Percentiles rank a stretch among this genome's conserved stretches.
These are phyloP conservation scores for Drosophila fungiperda DNA, from an alignment of 2,888 invertebrate genomes.

Conservation along the genomic window DNA sequence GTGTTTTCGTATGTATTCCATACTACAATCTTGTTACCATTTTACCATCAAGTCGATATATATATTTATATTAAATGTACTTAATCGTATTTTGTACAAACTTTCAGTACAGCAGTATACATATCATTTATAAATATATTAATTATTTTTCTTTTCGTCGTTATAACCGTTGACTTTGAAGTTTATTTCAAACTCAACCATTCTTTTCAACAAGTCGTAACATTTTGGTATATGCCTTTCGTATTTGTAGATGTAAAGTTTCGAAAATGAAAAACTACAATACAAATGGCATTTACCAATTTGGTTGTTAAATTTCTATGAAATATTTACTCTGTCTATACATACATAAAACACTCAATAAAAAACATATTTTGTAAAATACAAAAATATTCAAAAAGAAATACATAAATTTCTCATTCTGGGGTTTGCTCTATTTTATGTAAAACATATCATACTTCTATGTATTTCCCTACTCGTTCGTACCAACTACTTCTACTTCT, in stretches of 20 bases:
- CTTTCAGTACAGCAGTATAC: conserved; percentile 16
- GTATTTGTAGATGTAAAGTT: conserved; percentile 1
- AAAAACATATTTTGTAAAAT: conserved; percentile 11
- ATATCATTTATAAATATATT: conserved; percentile 6
- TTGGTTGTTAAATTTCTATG: not conserved
- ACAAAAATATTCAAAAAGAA: conserved; percentile 20
- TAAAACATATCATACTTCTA: conserved; percentile 59
- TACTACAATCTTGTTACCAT: conserved; percentile 41
- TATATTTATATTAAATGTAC: conserved; percentile 36
- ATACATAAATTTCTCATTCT: conserved; percentile 40
- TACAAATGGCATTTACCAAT: conserved; percentile 2
- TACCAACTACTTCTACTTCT: conserved; percentile 49
- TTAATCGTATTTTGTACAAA: conserved; percentile 55
- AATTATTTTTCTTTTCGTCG: not conserved
- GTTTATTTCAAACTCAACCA: not conserved
- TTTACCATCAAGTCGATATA: conserved; percentile 40
- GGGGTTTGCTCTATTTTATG: conserved; percentile 52
- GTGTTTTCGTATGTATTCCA: conserved; percentile 65
- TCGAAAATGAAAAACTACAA: not conserved
- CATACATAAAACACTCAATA: conserved; percentile 14
- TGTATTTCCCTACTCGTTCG: conserved; percentile 49
- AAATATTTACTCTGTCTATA: not conserved
- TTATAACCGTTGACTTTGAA: not conserved
- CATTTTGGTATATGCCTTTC: conserved; percentile 10
- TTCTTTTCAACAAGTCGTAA: not conserved